Percentiles rank a stretch among this genome's conserved stretches.
Evolutionary conservation across 1,140 invertebrate genomes (phyloP).

Genomic region (Holcopasites calliopsidis): DNA sequence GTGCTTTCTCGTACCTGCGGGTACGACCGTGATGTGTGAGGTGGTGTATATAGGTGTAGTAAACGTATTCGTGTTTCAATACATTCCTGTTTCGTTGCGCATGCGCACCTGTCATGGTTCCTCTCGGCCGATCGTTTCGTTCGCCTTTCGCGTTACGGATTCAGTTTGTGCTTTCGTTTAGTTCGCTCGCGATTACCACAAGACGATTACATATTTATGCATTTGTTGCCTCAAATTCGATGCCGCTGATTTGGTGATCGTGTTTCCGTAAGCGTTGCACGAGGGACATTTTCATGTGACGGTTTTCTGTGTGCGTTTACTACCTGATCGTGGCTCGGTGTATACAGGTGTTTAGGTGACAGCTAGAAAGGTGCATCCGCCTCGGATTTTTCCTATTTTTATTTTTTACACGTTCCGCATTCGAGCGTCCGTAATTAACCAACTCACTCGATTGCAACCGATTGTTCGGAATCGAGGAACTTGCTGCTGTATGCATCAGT

Average conservation of each 20-base stretch:
- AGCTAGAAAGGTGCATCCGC: slow-evolving; percentile 39
- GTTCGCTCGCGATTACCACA: slow-evolving; percentile 41
- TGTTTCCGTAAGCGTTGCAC: neutral
- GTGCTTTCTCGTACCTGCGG: slow-evolving; percentile 68
- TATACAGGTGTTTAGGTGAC: slow-evolving; percentile 44
- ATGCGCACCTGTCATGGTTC: slow-evolving; percentile 54
- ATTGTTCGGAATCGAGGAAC: neutral
- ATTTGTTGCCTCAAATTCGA: neutral
- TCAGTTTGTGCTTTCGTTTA: slow-evolving; percentile 41
- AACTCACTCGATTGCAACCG: neutral
- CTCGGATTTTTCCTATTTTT: slow-evolving; percentile 14
- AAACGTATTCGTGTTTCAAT: slow-evolving; percentile 40
- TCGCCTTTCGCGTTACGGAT: slow-evolving; percentile 54
- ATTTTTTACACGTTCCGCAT: neutral
- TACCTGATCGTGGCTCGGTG: slow-evolving; percentile 18
- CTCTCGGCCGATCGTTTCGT: slow-evolving; percentile 50
- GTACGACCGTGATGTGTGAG: slow-evolving; percentile 52
- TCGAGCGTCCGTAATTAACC: neutral
- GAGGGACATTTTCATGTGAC: neutral
- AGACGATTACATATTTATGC: neutral
- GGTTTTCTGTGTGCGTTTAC: neutral
- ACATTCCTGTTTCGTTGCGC: slow-evolving; percentile 50
- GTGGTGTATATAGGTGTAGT: slow-evolving; percentile 36
- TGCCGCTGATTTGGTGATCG: neutral
- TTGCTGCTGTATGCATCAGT: neutral